Conservation (phyloP, 2,797 vertebrate genomes). For the Coendou prehensilis region DNA sequence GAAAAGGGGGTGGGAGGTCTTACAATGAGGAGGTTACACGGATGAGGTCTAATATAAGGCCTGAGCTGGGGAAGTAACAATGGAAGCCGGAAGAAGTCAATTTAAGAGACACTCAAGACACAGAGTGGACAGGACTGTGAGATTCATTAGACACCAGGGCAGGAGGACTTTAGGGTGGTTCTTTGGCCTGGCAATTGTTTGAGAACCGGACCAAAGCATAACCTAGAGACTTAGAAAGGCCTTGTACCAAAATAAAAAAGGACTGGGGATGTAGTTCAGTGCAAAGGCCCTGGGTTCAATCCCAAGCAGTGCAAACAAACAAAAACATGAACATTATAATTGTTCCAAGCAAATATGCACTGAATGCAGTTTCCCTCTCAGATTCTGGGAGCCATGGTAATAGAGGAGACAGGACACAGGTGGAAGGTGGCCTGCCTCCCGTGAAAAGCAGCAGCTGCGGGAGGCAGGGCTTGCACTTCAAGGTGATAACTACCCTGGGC, state of each 20-base stretch:
- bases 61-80: neutral
- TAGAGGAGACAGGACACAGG: rapidly evolving
- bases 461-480: neutral
- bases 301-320: neutral
- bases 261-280: neutral
- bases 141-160: neutral
- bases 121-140: too few relatives aligned
- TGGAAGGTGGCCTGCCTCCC: rapidly evolving
- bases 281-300: neutral
- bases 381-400: neutral
- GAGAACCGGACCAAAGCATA: neutral
- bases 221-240: neutral
- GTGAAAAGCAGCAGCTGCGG: too few relatives aligned
- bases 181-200: too few relatives aligned
- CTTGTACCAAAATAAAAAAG: neutral
- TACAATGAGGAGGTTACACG: too few relatives aligned
- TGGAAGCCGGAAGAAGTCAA: neutral
- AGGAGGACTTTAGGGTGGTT: neutral
- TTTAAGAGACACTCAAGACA: neutral
- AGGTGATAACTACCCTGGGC: neutral
- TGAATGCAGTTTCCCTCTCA: neutral
- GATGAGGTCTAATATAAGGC: neutral
- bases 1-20: neutral
- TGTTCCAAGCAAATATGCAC: neutral
- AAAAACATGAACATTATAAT: neutral